These are phyloP conservation scores for Podilymbus podiceps DNA, from an alignment of 2,113 vertebrate species.

Conservation along the genomic window DNA sequence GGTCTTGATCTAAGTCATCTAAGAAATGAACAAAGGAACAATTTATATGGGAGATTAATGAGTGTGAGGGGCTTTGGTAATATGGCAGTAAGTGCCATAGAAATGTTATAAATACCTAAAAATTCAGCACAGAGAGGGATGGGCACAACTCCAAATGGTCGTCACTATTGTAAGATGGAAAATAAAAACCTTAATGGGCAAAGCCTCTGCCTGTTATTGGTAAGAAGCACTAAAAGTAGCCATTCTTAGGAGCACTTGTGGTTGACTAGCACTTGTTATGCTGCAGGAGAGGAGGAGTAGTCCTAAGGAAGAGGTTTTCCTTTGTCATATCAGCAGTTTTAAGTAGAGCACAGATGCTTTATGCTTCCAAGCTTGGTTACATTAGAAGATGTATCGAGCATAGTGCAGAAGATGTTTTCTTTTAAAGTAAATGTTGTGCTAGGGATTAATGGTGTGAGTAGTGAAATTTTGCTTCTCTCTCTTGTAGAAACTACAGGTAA, in stretches of 20 bases:
- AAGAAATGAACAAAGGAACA: slow-evolving; percentile 42
- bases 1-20: slow-evolving; percentile 41
- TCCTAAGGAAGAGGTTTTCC: slow-evolving; percentile 62
- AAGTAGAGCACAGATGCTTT: slow-evolving; percentile 29
- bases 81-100: slow-evolving; percentile 16
- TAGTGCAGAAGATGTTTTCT: not conserved
- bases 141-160: slow-evolving; percentile 43
- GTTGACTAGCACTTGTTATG: slow-evolving; percentile 50
- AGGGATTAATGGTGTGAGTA: not conserved
- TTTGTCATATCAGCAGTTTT: slow-evolving; percentile 52
- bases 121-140: slow-evolving; percentile 8
- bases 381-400: not conserved
- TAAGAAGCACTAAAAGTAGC: slow-evolving; percentile 62
- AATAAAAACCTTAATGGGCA: slow-evolving; percentile 60
- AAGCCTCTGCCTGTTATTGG: slow-evolving; percentile 62
- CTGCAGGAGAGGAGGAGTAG: not conserved
- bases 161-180: slow-evolving; percentile 25
- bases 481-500: not conserved
- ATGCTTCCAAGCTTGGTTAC: not conserved
- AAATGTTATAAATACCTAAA: slow-evolving; percentile 65
- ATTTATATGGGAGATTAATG: slow-evolving; percentile 53
- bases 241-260: slow-evolving; percentile 59
- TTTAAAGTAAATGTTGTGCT: not conserved
- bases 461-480: not conserved
- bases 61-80: not conserved